phyloP scores from a whole-genome alignment of 2,797 vertebrate genomes.

The Pseudomugil tenellus region DNA sequence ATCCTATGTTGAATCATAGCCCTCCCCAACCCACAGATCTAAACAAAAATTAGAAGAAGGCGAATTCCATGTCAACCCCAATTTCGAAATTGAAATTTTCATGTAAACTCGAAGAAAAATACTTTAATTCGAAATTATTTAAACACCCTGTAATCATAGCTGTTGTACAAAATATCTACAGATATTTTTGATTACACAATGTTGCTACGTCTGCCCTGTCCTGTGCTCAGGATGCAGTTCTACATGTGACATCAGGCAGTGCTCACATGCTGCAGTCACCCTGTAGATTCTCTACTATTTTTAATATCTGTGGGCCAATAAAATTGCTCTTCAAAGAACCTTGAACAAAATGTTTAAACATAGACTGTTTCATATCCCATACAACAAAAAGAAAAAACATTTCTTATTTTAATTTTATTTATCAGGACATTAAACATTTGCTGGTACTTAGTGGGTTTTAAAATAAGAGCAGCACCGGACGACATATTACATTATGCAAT shows the following conservation, averaged over 20 bases:
- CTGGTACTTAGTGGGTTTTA: neutral
- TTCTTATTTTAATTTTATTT: neutral
- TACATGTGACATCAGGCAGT: slow-evolving; percentile 2
- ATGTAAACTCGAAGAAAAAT: no score
- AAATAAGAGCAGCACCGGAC: neutral
- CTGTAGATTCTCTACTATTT: neutral
- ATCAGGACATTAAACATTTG: neutral
- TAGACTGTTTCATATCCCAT: neutral
- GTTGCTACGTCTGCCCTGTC: neutral
- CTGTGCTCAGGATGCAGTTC: slow-evolving; percentile 4
- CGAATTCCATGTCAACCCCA: no score
- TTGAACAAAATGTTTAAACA: neutral
- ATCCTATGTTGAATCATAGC: no score
- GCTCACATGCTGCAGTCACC: neutral
- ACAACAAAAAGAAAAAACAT: neutral
- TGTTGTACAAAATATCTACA: neutral
- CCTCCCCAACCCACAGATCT: no score
- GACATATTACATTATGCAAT: neutral
- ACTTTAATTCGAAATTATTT: no score
- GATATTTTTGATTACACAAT: neutral
- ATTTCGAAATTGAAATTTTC: no score
- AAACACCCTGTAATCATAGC: no score
- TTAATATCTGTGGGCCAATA: neutral
- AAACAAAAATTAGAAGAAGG: no score
- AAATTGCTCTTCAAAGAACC: neutral